Percentiles rank a stretch among this genome's conserved stretches.
Conservation (phyloP, 30 jellyfish, hydroid and myxozoan species). For the Pelagia noctiluca region DNA sequence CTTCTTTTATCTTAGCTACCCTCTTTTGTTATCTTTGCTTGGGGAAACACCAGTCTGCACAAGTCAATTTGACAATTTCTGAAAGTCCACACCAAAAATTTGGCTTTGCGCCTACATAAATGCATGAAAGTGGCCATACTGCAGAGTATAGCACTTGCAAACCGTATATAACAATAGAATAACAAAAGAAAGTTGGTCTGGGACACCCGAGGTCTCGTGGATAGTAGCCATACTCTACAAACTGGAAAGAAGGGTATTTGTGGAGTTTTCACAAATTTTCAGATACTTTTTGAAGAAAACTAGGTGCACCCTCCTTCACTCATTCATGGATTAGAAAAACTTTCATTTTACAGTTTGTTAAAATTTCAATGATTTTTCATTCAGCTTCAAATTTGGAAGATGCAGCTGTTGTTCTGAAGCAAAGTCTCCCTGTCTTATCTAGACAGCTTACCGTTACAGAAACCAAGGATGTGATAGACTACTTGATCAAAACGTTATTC, state of each 20-base stretch:
- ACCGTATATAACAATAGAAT: not conserved
- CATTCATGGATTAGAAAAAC: too few species aligned
- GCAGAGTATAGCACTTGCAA: not conserved
- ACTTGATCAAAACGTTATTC: conserved; percentile 17
- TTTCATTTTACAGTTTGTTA: too few species aligned
- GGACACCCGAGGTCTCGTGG: not conserved
- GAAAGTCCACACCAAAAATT: not conserved
- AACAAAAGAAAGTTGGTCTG: too few species aligned
- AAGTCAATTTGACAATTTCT: not conserved
- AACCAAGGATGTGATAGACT: conserved; percentile 32
- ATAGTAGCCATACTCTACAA: not conserved
- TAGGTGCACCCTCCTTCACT: too few species aligned
- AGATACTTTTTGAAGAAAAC: not conserved
- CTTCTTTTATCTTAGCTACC: not conserved
- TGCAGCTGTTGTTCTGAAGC: conserved; percentile 20
- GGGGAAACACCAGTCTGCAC: not conserved
- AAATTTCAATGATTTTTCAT: too few species aligned
- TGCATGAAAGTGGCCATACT: not conserved
- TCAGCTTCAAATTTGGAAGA: not conserved
- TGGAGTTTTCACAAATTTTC: not conserved
- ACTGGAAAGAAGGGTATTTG: not conserved
- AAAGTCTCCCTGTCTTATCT: not conserved
- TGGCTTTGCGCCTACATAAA: not conserved
- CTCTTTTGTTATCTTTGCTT: not conserved
- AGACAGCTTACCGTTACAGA: not conserved